Evolutionary conservation across 1,140 invertebrate genomes (phyloP).

Genomic region (Pararge aegeria): DNA sequence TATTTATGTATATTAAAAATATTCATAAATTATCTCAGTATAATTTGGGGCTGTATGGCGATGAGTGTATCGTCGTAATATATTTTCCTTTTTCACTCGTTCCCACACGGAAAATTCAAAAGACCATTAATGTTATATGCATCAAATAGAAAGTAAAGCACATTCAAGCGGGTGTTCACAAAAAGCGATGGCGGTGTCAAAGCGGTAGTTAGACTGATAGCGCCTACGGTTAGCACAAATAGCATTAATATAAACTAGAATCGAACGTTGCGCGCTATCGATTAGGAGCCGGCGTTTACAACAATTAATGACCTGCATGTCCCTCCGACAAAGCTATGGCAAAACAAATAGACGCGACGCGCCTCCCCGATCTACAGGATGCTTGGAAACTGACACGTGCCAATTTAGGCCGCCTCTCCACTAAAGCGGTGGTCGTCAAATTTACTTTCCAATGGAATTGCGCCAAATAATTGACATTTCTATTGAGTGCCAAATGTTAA

Average conservation of each 20-base stretch:
- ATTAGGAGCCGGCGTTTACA: slow-evolving; percentile 76
- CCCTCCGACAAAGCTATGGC: slow-evolving; percentile 76
- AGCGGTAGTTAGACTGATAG: slow-evolving; percentile 49
- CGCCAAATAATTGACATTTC: too few relatives aligned
- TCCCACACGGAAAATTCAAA: background rate
- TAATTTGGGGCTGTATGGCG: too few relatives aligned
- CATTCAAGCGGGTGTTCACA: slow-evolving; percentile 18
- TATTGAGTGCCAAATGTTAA: too few relatives aligned
- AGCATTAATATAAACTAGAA: slow-evolving; percentile 79
- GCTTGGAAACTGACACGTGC: slow-evolving; percentile 19
- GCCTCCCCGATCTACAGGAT: slow-evolving; percentile 53
- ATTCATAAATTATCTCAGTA: too few relatives aligned
- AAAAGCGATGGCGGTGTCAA: slow-evolving; percentile 38
- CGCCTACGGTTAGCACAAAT: slow-evolving; percentile 64
- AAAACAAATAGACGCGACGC: slow-evolving; percentile 75
- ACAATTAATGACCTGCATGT: slow-evolving; percentile 79
- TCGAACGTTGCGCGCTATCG: slow-evolving; percentile 75
- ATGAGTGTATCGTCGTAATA: background rate
- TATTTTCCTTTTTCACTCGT: background rate
- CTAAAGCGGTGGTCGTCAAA: too few relatives aligned
- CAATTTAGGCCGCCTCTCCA: background rate
- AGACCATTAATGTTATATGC: slow-evolving; percentile 10
- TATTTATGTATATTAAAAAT: too few relatives aligned
- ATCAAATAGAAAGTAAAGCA: slow-evolving; percentile 7
- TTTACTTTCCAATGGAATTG: too few relatives aligned